A percentile compares a stretch with the other conserved stretches of the same genome.
phyloP scores from a whole-genome alignment of 1,140 invertebrate genomes.

The Drosophila fuyamai region DNA sequence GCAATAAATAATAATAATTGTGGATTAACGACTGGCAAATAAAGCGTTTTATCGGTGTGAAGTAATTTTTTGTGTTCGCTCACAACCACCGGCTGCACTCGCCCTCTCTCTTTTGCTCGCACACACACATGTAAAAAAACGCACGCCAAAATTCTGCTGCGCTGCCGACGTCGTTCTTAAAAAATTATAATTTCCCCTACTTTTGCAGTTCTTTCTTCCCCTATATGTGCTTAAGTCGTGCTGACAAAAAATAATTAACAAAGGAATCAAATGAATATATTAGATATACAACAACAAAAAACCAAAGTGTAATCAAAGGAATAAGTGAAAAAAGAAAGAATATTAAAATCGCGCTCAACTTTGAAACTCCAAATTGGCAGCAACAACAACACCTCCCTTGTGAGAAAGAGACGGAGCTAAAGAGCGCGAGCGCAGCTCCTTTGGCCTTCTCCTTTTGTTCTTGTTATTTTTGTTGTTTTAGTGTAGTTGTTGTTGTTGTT shows the following conservation, averaged over 20 bases:
- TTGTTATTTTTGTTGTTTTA: conserved; percentile 54
- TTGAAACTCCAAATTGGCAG: conserved; percentile 36
- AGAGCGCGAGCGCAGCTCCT: conserved; percentile 61
- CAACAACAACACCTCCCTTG: conserved; percentile 44
- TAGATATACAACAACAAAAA: conserved; percentile 43
- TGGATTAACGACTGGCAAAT: conserved; percentile 36
- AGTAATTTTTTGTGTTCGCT: conserved; percentile 50
- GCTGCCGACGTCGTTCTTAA: conserved; percentile 42
- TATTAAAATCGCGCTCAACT: conserved; percentile 57
- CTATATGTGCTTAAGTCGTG: conserved; percentile 80
- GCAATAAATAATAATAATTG: conserved; percentile 55
- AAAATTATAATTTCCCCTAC: conserved; percentile 59
- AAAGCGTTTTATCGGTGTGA: conserved; percentile 37
- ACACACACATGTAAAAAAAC: conserved; percentile 10
- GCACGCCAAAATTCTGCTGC: conserved; percentile 54
- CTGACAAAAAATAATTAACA: conserved; percentile 43
- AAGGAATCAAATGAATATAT: conserved; percentile 32
- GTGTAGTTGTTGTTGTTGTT: conserved; percentile 53
- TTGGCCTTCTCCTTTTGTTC: conserved; percentile 61
- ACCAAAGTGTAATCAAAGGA: conserved; percentile 59
- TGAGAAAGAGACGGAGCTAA: conserved; percentile 39
- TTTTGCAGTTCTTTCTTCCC: conserved; percentile 75
- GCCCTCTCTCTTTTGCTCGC: conserved; percentile 24
- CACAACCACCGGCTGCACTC: conserved; percentile 63
- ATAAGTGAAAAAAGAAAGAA: conserved; percentile 42